Conservation (phyloP, 2,888 invertebrate species). For the Atrina japonica region DNA sequence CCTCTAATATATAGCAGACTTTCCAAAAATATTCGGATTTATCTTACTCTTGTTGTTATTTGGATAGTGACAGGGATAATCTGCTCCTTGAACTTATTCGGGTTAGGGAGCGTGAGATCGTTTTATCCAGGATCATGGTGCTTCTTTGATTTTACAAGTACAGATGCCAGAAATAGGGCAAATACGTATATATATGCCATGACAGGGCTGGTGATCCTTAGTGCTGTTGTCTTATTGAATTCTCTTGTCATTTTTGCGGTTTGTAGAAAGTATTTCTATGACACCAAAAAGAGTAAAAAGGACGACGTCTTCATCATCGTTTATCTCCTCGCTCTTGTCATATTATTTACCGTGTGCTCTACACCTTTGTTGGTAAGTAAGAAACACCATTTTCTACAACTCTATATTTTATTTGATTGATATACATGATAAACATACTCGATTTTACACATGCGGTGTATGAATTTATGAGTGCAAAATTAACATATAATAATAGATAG, state of each 20-base stretch:
- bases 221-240: not conserved
- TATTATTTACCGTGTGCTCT: slow-evolving; percentile 1
- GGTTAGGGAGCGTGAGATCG: not conserved
- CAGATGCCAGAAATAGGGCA: not conserved
- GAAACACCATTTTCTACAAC: too few species aligned
- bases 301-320: slow-evolving; percentile 4
- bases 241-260: not conserved
- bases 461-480: too few species aligned
- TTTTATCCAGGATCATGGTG: slow-evolving; percentile 28
- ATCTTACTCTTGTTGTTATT: not conserved
- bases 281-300: not conserved
- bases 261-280: not conserved
- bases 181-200: not conserved
- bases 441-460: too few species aligned
- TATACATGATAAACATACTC: too few species aligned
- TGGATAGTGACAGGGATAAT: slow-evolving; percentile 19
- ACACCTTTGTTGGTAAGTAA: slow-evolving; percentile 16
- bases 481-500: too few species aligned
- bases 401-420: too few species aligned
- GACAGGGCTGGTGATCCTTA: slow-evolving; percentile 4
- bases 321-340: slow-evolving; percentile 11
- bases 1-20: slow-evolving; percentile 6
- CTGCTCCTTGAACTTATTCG: slow-evolving; percentile 8
- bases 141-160: slow-evolving; percentile 13
- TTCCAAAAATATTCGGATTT: not conserved